Evolutionary conservation across 2,113 vertebrate species (phyloP), one percentile per base, ranked within the genome.

Genomic region (Campylomormyrus tamandua): DNA sequence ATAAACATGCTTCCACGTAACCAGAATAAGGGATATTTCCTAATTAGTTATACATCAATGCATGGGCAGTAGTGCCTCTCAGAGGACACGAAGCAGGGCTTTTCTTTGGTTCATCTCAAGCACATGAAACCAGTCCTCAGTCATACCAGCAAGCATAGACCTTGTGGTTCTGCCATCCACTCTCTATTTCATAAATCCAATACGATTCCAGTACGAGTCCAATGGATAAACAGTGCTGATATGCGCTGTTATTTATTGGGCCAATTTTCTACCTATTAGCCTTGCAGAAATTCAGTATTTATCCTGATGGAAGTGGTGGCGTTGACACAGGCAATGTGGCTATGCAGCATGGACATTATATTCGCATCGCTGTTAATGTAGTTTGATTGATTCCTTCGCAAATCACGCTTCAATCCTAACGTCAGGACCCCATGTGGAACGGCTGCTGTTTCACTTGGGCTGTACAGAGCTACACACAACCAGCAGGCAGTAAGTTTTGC

Each of bases 211-310:
- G 27, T 53, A 87, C 21, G 31, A 35, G 49, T 87, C 50, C 48
- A 35, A 53, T 35, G 50, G 50, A 9, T 13, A 52, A 87, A 53
- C 48, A 87, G 15, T 17, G 49, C 50, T 52, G 13, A 87, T 53
- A 39, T 39, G 31, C 2, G 2, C 31, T 1, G 24, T 31, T 35
- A 53, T 53, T 53, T 56, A 87, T 6, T 56, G 85, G 50, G 31
- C 49, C 27, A 87, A 87, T 87, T 87, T 87, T 39, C 50, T 53
- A 87, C 15, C 49, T 53, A 87, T 87, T 87, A 87, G 85, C 85
- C 49, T 19, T 31, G 85, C 85, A 15, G n/a, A 52, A 87, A 87
- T 52, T 31, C 48, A 35, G 85, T 53, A 52, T 52, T 87, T 87
- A 35, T 31, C 15, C 85, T 8, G 50, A 87, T 17, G 39, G 21